These are phyloP conservation scores for Myioborus miniatus DNA, from an alignment of 2,797 vertebrate species.

Conservation along the genomic window DNA sequence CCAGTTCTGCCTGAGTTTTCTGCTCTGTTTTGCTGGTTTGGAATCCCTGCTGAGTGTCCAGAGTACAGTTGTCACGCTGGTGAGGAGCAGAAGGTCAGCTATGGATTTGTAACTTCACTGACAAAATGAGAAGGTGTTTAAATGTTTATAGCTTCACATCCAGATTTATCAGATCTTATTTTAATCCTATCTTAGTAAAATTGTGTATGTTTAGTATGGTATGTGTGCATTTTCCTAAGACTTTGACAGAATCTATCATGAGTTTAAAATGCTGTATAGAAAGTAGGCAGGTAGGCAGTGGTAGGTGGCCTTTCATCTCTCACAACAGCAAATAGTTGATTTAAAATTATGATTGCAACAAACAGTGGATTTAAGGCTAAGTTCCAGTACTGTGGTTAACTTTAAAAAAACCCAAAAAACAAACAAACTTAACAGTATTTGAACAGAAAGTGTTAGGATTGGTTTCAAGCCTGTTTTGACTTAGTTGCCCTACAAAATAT, in stretches of 20 bases:
- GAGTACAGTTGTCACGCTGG: accelerated
- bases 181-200: not conserved
- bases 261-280: not conserved
- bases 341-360: conserved; percentile 37
- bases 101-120: not conserved
- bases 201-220: not conserved
- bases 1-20: not conserved
- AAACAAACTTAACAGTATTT: not conserved
- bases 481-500: not conserved
- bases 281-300: not conserved
- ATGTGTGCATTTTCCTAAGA: not conserved
- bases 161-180: not conserved
- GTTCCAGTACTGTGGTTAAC: not conserved
- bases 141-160: not conserved
- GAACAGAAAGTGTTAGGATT: conserved; percentile 21
- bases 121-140: not conserved
- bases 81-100: not conserved
- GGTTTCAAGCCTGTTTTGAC: conserved; percentile 1
- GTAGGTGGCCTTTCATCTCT: not conserved
- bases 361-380: not conserved
- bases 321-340: not conserved
- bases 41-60: not conserved
- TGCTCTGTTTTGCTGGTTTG: not conserved
- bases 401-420: not conserved
- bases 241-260: not conserved